Evolutionary conservation across 2,888 invertebrate species (phyloP).

Genomic region (Cabera pusaria): DNA sequence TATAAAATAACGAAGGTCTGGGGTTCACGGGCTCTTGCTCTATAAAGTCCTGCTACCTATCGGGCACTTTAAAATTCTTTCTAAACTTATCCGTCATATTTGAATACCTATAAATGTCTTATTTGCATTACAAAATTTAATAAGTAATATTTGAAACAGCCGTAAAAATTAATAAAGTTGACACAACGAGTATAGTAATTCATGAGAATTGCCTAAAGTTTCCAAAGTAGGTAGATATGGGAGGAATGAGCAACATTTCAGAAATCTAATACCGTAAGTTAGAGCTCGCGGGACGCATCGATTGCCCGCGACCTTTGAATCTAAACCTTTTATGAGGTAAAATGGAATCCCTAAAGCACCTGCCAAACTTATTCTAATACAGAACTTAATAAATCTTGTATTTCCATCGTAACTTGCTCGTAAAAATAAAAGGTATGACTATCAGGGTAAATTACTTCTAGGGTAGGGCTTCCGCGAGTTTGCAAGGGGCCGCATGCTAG

Average conservation of each 20-base stretch:
- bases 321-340: slow-evolving; percentile 37
- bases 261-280: slow-evolving; percentile 38
- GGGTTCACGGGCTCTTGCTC: no score
- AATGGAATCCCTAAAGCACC: slow-evolving; percentile 35
- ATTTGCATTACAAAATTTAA: no score
- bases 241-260: slow-evolving; percentile 26
- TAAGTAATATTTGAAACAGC: slow-evolving; percentile 5
- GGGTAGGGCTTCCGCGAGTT: no score
- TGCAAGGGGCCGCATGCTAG: no score
- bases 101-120: not conserved
- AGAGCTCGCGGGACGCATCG: slow-evolving; percentile 46
- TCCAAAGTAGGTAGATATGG: slow-evolving; percentile 14
- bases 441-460: no score
- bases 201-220: slow-evolving; percentile 20
- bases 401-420: no score
- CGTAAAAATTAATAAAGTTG: slow-evolving; percentile 2
- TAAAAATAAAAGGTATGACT: no score
- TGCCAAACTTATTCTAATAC: slow-evolving; percentile 9
- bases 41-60: no score
- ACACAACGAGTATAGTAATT: slow-evolving; percentile 23
- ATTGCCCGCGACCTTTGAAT: slow-evolving; percentile 40
- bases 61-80: no score
- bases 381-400: not conserved
- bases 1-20: no score
- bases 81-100: slow-evolving; percentile 1